Conservation (phyloP, 2,888 invertebrate species). For the Drosophila flavopinicola region DNA sequence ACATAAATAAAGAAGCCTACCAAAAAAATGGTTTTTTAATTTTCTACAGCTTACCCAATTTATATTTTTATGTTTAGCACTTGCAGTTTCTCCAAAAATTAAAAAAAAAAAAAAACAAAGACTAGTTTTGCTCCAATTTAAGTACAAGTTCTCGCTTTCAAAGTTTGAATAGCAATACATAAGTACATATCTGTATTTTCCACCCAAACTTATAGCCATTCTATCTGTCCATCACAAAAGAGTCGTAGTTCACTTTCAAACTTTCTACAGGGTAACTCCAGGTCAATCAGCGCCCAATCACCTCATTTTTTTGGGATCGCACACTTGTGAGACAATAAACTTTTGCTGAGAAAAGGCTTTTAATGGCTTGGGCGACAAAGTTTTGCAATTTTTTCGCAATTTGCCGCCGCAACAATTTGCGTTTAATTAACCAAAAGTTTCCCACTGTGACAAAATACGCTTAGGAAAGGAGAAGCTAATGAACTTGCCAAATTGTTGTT, state of each 20-base stretch:
- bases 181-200: too few relatives aligned
- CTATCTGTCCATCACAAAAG: too few relatives aligned
- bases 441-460: constrained; percentile 38
- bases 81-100: too few relatives aligned
- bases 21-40: too few relatives aligned
- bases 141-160: too few relatives aligned
- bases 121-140: too few relatives aligned
- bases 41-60: too few relatives aligned
- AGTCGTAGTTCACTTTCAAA: not conserved
- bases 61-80: too few relatives aligned
- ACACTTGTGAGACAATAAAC: constrained; percentile 72
- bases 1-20: too few relatives aligned
- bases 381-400: constrained; percentile 79
- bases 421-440: constrained; percentile 77
- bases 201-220: too few relatives aligned
- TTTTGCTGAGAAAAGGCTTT: constrained; percentile 53
- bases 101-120: too few relatives aligned
- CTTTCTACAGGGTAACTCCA: not conserved
- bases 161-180: too few relatives aligned
- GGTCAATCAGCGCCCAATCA: not conserved
- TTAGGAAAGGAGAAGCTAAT: constrained; percentile 71
- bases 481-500: constrained; percentile 69
- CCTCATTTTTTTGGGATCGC: constrained; percentile 2
- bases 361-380: constrained; percentile 71
- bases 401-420: constrained; percentile 80